These are phyloP conservation scores for Thymelicus acteon DNA, from an alignment of 2,888 invertebrate genomes.

Conservation along the genomic window DNA sequence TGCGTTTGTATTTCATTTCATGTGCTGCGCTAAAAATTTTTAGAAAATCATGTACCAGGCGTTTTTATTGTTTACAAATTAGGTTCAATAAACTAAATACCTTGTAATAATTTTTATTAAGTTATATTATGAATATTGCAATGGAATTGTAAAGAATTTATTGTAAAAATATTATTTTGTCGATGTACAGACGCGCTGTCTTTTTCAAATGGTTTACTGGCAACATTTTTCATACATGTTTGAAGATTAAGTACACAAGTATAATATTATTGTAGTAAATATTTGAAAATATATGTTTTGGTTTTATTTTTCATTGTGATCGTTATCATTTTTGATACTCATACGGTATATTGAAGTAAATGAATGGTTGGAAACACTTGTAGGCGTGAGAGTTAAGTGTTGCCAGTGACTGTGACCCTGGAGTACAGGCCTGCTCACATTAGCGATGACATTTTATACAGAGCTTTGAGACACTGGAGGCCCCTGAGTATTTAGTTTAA, in stretches of 20 bases:
- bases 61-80: neutral
- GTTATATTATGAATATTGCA: neutral
- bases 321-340: neutral
- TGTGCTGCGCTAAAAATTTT: neutral
- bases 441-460: neutral
- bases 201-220: conserved; percentile 21
- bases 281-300: conserved; percentile 19
- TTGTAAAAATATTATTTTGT: neutral
- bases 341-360: neutral
- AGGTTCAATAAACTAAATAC: neutral
- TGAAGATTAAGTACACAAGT: conserved; percentile 26
- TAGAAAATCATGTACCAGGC: no score
- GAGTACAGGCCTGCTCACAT: conserved; percentile 7
- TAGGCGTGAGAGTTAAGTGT: neutral
- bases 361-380: neutral
- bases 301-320: conserved; percentile 29
- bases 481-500: no score
- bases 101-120: neutral
- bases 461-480: neutral
- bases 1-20: neutral
- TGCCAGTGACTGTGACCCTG: conserved; percentile 15
- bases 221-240: conserved; percentile 28
- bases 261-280: conserved; percentile 31
- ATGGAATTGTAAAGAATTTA: neutral
- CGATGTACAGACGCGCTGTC: conserved; percentile 21